Evolutionary conservation across 2,113 vertebrate species (phyloP).

Genomic region (Motacilla tschutschensis): DNA sequence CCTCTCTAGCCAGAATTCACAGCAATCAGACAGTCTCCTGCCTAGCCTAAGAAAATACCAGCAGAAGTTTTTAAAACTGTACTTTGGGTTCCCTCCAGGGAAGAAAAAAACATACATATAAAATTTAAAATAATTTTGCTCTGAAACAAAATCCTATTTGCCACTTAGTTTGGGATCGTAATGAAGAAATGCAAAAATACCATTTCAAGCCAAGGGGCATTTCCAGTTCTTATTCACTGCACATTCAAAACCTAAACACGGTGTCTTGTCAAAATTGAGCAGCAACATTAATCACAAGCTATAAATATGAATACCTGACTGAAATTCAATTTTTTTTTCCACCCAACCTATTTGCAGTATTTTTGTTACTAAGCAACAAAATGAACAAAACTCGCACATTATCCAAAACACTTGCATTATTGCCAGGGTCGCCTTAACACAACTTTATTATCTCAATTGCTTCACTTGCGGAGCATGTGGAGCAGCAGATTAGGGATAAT

Average conservation of each 20-base stretch:
- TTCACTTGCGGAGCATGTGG: constrained; percentile 43
- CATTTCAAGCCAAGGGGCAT: background rate
- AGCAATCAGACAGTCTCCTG: background rate
- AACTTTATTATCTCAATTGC: constrained; percentile 69
- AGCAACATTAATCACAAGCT: constrained; percentile 10
- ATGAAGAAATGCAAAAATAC: background rate
- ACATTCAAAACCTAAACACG: background rate
- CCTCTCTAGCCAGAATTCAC: background rate
- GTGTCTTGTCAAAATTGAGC: background rate
- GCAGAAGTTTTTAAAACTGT: background rate
- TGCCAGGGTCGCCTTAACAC: constrained; percentile 41
- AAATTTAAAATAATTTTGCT: background rate
- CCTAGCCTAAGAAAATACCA: background rate
- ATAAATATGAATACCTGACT: constrained; percentile 12
- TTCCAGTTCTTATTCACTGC: constrained; percentile 6
- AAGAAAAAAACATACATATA: background rate
- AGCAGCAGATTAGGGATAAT: constrained; percentile 64
- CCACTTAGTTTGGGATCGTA: background rate
- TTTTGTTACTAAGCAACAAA: constrained; percentile 73
- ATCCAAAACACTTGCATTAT: constrained; percentile 44
- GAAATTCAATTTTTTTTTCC: background rate
- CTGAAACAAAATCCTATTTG: background rate
- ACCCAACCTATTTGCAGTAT: constrained; percentile 8
- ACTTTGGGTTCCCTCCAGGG: background rate
- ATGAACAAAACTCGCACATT: constrained; percentile 62